Conservation (phyloP, 2,113 vertebrate species). For the Vimba vimba region DNA sequence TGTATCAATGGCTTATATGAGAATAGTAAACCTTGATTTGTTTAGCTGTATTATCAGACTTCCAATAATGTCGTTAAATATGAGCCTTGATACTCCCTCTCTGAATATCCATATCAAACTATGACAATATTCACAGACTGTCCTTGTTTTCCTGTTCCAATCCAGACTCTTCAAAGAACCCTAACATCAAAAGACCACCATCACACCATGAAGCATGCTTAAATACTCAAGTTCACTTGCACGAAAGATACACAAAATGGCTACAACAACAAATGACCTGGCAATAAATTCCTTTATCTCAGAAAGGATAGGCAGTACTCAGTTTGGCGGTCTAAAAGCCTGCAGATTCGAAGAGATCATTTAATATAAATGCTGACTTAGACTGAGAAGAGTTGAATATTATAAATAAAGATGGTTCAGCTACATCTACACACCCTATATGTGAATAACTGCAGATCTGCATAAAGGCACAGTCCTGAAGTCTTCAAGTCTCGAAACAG, state of each 20-base stretch:
- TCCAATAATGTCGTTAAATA: neutral
- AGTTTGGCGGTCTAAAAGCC: slow-evolving; percentile 34
- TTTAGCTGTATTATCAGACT: neutral
- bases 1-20: neutral
- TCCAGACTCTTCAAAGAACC: slow-evolving; percentile 3
- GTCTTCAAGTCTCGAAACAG: slow-evolving; percentile 5
- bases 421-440: slow-evolving; percentile 12
- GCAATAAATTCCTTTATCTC: slow-evolving; percentile 47
- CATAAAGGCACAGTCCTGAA: slow-evolving; percentile 36
- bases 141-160: slow-evolving; percentile 4
- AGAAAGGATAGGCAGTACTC: slow-evolving; percentile 50
- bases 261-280: slow-evolving; percentile 37
- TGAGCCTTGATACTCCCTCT: slow-evolving; percentile 3
- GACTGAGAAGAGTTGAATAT: slow-evolving; percentile 27
- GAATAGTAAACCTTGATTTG: neutral
- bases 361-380: slow-evolving; percentile 46
- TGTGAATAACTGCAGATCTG: neutral
- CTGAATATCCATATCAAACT: neutral
- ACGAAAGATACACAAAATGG: slow-evolving; percentile 18
- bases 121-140: neutral
- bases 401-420: slow-evolving; percentile 29
- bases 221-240: slow-evolving; percentile 35
- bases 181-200: slow-evolving; percentile 10
- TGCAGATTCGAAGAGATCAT: slow-evolving; percentile 39
- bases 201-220: slow-evolving; percentile 28